Conservation (phyloP, 2,113 vertebrate genomes). For the Centropus bengalensis region DNA sequence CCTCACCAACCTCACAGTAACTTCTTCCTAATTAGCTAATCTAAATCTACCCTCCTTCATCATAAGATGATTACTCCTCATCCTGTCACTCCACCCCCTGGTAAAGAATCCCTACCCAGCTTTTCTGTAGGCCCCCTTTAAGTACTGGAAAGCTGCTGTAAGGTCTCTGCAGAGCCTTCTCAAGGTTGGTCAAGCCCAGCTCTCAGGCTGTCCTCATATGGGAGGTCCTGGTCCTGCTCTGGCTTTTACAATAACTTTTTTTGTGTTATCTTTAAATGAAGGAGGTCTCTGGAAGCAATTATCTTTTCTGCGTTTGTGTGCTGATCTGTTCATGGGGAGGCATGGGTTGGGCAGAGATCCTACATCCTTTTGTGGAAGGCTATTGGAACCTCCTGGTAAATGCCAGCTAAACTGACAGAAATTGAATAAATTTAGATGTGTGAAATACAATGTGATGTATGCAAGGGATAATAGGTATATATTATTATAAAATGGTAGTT, state of each 20-base stretch:
- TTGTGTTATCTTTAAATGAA: background rate
- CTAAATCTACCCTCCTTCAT: no score
- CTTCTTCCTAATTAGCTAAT: no score
- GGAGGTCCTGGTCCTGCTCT: no score
- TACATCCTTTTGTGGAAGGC: background rate
- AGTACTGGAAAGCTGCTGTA: no score
- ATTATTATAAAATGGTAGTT: background rate
- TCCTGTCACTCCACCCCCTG: no score
- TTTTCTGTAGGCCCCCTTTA: no score
- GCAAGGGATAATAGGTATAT: background rate
- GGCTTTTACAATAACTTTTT: background rate
- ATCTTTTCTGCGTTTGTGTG: background rate
- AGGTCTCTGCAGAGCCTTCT: no score
- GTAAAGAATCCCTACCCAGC: no score
- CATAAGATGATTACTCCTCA: no score
- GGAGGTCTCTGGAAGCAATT: background rate
- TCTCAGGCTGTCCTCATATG: no score
- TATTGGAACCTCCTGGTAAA: background rate
- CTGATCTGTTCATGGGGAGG: background rate
- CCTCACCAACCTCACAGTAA: no score
- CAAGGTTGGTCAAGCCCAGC: no score
- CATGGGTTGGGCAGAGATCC: background rate
- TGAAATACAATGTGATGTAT: background rate
- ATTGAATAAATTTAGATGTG: background rate
- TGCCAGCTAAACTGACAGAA: background rate